Percentiles rank a stretch among this genome's conserved stretches.
Evolutionary conservation across 2,113 vertebrate species (phyloP).

Genomic region (Oryctolagus cuniculus): DNA sequence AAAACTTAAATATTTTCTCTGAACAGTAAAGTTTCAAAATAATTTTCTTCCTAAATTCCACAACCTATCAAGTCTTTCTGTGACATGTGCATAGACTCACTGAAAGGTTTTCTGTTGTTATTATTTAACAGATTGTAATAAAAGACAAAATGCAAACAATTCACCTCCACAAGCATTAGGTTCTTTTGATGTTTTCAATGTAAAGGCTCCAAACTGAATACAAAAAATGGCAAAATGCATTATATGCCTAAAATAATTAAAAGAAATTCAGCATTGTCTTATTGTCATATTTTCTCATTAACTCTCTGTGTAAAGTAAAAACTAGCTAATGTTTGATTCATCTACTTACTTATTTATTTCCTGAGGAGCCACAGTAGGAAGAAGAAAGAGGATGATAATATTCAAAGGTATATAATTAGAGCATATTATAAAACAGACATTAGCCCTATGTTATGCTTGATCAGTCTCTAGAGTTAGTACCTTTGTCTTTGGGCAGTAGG

Average conservation of each 20-base stretch:
- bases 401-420: not conserved
- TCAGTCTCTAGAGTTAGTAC: not conserved
- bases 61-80: not conserved
- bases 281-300: not conserved
- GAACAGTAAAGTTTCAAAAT: not conserved
- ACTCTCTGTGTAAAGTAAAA: not conserved
- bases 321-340: not conserved
- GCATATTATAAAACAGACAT: not conserved
- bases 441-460: not conserved
- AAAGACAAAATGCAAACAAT: not conserved
- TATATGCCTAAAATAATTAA: not conserved
- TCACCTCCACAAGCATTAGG: not conserved
- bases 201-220: not conserved
- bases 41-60: constrained; percentile 31
- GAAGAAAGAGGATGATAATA: not conserved
- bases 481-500: not conserved
- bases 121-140: not conserved
- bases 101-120: not conserved
- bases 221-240: not conserved
- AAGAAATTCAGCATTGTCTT: not conserved
- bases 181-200: not conserved
- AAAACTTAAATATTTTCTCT: not conserved
- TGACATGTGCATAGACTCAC: not conserved
- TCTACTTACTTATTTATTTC: not conserved
- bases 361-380: fast-evolving